phyloP scores from a whole-genome alignment of 2,888 invertebrate species.

The Trissoscelio sp. region DNA sequence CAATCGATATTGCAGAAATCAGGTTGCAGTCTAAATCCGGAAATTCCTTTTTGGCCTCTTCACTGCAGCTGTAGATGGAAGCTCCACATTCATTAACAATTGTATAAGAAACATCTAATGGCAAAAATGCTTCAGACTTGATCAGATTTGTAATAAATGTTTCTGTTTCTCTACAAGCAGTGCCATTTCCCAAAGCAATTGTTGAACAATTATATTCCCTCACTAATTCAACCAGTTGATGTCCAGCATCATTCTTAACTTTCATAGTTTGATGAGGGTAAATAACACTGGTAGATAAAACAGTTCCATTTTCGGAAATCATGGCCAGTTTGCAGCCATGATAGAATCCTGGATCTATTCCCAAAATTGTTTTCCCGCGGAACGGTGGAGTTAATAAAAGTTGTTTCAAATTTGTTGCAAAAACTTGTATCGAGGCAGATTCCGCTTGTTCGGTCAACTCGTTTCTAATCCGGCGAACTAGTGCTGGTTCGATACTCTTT shows the following conservation, averaged over 20 bases:
- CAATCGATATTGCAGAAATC: conserved; percentile 90
- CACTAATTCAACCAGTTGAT: conserved; percentile 83
- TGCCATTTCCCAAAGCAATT: conserved; percentile 96
- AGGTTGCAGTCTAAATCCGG: conserved; percentile 92
- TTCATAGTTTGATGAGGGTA: conserved; percentile 86
- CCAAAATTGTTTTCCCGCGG: conserved; percentile 91
- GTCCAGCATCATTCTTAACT: conserved; percentile 62
- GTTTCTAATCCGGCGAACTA: conserved; percentile 88
- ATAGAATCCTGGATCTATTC: conserved; percentile 95
- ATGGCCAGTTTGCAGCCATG: conserved; percentile 96
- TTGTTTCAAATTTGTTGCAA: conserved; percentile 93
- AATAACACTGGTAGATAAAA: conserved; percentile 88
- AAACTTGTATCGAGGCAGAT: conserved; percentile 92
- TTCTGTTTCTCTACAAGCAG: conserved; percentile 95
- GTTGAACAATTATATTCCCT: conserved; percentile 87
- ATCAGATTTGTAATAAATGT: conserved; percentile 88
- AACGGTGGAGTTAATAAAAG: conserved; percentile 92
- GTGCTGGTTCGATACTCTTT: conserved; percentile 87
- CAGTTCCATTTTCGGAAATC: conserved; percentile 89
- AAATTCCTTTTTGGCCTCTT: conserved; percentile 92
- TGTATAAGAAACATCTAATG: conserved; percentile 87
- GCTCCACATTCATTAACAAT: conserved; percentile 96
- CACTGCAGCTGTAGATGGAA: conserved; percentile 95
- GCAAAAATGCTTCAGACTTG: conserved; percentile 84
- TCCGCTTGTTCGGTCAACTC: conserved; percentile 91